Evolutionary conservation across 2,113 vertebrate genomes (phyloP).

Genomic region (Scomber colias): DNA sequence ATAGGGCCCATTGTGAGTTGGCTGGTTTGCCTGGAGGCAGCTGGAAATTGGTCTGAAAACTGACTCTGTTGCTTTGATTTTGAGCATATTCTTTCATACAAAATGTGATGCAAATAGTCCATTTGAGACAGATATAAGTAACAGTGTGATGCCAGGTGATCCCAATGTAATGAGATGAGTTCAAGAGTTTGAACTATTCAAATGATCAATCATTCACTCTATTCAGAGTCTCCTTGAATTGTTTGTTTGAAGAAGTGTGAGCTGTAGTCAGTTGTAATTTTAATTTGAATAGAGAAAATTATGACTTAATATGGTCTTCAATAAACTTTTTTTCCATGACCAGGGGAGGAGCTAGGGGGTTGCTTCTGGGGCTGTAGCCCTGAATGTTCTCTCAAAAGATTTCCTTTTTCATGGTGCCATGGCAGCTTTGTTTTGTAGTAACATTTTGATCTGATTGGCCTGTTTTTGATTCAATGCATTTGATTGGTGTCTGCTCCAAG

Average conservation of each 20-base stretch:
- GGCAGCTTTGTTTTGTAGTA: no score
- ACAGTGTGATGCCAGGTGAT: slow-evolving; percentile 1
- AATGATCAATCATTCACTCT: neutral
- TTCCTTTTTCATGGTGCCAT: no score
- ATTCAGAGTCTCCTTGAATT: neutral
- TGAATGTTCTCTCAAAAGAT: no score
- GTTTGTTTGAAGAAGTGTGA: neutral
- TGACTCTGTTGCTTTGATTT: neutral
- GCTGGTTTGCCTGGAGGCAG: neutral
- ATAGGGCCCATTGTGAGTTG: no score
- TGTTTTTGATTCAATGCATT: no score
- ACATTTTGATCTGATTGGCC: no score
- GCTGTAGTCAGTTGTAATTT: neutral
- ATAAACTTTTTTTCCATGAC: no score
- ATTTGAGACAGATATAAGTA: neutral
- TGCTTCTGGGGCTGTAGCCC: no score
- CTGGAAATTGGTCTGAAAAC: neutral
- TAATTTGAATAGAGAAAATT: no score
- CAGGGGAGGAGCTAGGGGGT: no score
- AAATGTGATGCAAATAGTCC: neutral
- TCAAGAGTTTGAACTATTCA: neutral
- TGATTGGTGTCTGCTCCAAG: no score
- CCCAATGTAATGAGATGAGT: neutral
- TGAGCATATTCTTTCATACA: neutral
- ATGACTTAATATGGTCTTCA: no score